Percentiles rank a stretch among this genome's conserved stretches.
Conservation (phyloP, 1,140 invertebrate species). For the Tribolium castaneum region DNA sequence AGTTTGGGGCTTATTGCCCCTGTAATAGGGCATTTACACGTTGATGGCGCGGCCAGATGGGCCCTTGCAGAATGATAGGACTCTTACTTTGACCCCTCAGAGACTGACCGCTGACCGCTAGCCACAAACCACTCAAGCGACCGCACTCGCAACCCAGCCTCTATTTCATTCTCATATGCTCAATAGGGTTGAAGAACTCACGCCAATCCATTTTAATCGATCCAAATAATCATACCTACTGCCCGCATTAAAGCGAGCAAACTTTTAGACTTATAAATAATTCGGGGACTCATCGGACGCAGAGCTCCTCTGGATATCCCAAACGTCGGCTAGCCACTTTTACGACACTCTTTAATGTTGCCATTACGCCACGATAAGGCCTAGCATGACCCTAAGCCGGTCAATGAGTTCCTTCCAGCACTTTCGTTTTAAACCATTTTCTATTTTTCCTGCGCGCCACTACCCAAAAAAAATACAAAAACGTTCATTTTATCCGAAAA, state of each 20-base stretch:
- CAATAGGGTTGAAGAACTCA: no score
- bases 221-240: conserved; percentile 26
- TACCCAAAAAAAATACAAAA: background rate
- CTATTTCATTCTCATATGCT: background rate
- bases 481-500: no score
- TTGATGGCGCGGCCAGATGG: conserved; percentile 48
- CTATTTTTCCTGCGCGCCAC: no score
- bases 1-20: conserved; percentile 57
- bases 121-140: conserved; percentile 31
- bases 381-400: no score
- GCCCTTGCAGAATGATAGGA: conserved; percentile 41
- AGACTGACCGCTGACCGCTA: conserved; percentile 38
- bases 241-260: background rate
- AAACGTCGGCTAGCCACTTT: conserved; percentile 44
- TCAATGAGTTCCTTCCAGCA: no score
- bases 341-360: conserved; percentile 46
- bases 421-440: no score
- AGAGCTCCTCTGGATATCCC: conserved; percentile 35
- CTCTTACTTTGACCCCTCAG: conserved; percentile 23
- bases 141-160: conserved; percentile 1
- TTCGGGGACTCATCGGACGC: conserved; percentile 39
- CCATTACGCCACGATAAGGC: conserved; percentile 45
- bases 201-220: background rate
- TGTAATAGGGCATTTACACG: conserved; percentile 60
- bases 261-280: conserved; percentile 45